phyloP scores from a whole-genome alignment of 2,797 vertebrate species.

The Sebastes kiyomatsui region DNA sequence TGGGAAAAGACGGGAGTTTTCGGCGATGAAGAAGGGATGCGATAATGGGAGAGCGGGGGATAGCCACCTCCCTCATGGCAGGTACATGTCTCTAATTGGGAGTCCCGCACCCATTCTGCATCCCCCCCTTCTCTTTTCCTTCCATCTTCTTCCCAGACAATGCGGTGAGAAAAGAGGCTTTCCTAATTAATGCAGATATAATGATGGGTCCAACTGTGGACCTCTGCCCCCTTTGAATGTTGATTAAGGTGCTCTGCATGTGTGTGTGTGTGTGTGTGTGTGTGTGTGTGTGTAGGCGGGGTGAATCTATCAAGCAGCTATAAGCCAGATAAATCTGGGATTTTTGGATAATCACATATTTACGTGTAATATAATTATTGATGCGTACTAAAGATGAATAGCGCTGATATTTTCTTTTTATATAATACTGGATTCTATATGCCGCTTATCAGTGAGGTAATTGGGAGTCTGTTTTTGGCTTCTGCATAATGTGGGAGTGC shows the following conservation, averaged over 20 bases:
- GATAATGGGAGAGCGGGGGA: conserved; percentile 42
- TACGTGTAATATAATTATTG: conserved; percentile 44
- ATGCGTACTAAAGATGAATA: conserved; percentile 19
- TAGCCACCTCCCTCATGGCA: conserved; percentile 66
- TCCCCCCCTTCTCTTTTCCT: neutral
- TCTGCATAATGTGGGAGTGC: conserved; percentile 48
- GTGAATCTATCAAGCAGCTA: conserved; percentile 9
- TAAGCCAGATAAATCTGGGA: conserved; percentile 42
- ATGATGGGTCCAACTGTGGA: conserved; percentile 78
- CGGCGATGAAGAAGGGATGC: conserved; percentile 41
- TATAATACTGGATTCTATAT: conserved; percentile 17
- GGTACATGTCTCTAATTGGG: conserved; percentile 75
- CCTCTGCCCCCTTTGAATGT: conserved; percentile 70
- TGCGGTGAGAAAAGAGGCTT: conserved; percentile 42
- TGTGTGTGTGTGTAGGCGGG: neutral
- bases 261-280: conserved; percentile 16
- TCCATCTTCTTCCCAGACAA: conserved; percentile 49
- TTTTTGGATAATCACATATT: conserved; percentile 52
- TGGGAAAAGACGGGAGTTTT: conserved; percentile 27
- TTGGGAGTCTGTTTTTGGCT: conserved; percentile 46
- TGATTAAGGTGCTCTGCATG: conserved; percentile 57
- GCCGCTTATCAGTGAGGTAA: conserved; percentile 38
- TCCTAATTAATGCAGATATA: conserved; percentile 81
- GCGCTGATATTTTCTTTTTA: conserved; percentile 6
- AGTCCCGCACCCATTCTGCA: conserved; percentile 28